Evolutionary conservation across 2,113 vertebrate genomes (phyloP).

Genomic region (Scopus umbretta): DNA sequence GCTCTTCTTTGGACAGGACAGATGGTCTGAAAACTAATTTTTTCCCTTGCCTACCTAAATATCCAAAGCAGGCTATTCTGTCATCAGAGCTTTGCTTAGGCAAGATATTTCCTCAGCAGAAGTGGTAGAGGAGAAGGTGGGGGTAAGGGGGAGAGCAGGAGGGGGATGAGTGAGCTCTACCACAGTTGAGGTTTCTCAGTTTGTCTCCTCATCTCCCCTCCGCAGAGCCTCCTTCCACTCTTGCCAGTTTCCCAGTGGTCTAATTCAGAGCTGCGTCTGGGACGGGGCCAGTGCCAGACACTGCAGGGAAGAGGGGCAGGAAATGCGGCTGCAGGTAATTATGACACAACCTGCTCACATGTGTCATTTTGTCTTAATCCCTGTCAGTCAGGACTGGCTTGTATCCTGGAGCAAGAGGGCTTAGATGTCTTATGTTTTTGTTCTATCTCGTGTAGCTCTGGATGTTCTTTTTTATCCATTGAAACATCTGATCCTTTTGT

Average conservation of each 20-base stretch:
- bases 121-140: not conserved
- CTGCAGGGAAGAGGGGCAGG: not conserved
- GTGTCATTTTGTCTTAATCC: not conserved
- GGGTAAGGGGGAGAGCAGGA: not conserved
- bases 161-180: not conserved
- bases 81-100: slow-evolving; percentile 6
- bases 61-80: not conserved
- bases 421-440: not conserved
- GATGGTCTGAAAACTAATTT: slow-evolving; percentile 5
- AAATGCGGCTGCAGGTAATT: slow-evolving; percentile 3
- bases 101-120: not conserved
- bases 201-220: not conserved
- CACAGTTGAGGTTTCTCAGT: not conserved
- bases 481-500: slow-evolving; percentile 39
- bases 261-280: not conserved
- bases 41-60: not conserved
- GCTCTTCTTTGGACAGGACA: not conserved
- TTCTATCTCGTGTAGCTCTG: not conserved
- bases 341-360: not conserved
- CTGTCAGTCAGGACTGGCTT: not conserved
- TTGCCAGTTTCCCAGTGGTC: not conserved
- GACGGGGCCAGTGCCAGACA: not conserved
- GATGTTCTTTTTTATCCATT: slow-evolving; percentile 25
- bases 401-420: not conserved
- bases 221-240: not conserved